Percentiles rank a stretch among this genome's conserved stretches.
phyloP scores from a whole-genome alignment of 2,113 vertebrate genomes.

The Platichthys stellatus region DNA sequence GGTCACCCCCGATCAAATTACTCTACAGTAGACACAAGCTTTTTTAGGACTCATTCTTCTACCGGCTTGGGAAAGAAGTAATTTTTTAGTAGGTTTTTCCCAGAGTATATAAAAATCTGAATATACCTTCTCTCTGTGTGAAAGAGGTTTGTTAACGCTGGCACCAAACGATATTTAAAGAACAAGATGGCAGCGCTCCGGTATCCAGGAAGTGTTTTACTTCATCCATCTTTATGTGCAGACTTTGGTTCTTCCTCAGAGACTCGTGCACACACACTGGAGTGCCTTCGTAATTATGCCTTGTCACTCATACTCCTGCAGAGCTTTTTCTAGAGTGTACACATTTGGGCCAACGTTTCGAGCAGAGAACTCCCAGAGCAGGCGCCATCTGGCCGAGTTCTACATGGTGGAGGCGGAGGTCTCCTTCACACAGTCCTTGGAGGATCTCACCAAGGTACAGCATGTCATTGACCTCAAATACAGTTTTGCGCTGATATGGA shows the following conservation, averaged over 20 bases:
- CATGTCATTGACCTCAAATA: neutral
- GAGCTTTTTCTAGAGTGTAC: conserved; percentile 92
- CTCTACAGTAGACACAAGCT: too few species aligned
- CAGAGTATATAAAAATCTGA: too few species aligned
- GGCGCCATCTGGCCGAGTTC: conserved; percentile 95
- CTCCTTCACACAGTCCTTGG: conserved; percentile 89
- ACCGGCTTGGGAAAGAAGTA: too few species aligned
- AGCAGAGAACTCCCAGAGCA: conserved; percentile 94
- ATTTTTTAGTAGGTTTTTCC: too few species aligned
- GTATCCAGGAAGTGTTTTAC: too few species aligned
- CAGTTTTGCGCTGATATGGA: neutral
- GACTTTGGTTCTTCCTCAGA: neutral
- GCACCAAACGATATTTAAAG: too few species aligned
- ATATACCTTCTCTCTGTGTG: too few species aligned
- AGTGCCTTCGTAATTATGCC: conserved; percentile 9
- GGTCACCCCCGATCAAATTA: too few species aligned
- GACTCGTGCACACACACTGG: neutral
- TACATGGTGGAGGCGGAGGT: conserved; percentile 98
- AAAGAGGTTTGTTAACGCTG: too few species aligned
- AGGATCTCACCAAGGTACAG: conserved; percentile 90
- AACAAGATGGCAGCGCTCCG: too few species aligned
- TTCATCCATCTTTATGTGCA: neutral
- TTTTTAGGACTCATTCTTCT: too few species aligned
- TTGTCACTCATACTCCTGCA: conserved; percentile 64
- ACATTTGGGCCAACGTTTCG: conserved; percentile 95